Conservation (phyloP, 1,140 invertebrate species). For the Telenomus remus region DNA sequence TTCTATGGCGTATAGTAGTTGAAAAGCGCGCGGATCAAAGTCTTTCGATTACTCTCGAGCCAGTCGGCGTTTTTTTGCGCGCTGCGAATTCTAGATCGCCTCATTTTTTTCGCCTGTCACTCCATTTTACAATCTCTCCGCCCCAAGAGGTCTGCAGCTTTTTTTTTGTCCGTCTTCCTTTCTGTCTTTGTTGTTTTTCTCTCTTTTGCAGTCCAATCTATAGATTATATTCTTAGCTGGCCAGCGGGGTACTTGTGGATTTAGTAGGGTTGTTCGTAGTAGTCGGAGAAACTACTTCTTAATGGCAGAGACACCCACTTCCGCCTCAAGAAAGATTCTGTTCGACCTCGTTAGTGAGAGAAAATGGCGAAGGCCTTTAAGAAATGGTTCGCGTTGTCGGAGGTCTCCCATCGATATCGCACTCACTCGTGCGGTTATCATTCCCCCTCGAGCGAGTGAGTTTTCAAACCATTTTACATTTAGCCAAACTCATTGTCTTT, state of each 20-base stretch:
- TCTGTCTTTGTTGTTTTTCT: slow-evolving; percentile 7
- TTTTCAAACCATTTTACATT: neutral
- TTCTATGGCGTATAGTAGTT: slow-evolving; percentile 25
- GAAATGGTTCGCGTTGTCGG: slow-evolving; percentile 34
- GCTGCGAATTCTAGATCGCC: slow-evolving; percentile 41
- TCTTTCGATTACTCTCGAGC: slow-evolving; percentile 41
- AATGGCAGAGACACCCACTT: slow-evolving; percentile 57
- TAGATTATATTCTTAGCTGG: slow-evolving; percentile 48
- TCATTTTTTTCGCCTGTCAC: slow-evolving; percentile 1
- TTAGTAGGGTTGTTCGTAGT: slow-evolving; percentile 56
- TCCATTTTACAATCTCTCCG: slow-evolving; percentile 19
- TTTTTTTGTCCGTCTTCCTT: slow-evolving; percentile 25
- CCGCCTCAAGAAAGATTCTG: slow-evolving; percentile 45
- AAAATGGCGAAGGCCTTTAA: slow-evolving; percentile 54
- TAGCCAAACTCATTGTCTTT: neutral
- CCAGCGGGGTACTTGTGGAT: slow-evolving; percentile 49
- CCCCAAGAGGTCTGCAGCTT: slow-evolving; percentile 7
- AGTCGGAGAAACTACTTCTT: slow-evolving; percentile 56
- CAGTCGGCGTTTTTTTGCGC: slow-evolving; percentile 46
- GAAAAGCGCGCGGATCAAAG: slow-evolving; percentile 47
- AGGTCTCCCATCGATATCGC: slow-evolving; percentile 33
- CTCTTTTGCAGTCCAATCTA: slow-evolving; percentile 48
- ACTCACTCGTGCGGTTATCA: slow-evolving; percentile 31
- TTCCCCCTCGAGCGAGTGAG: slow-evolving; percentile 2
- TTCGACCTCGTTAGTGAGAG: slow-evolving; percentile 55